A percentile compares a stretch with the other conserved stretches of the same genome.
Evolutionary conservation across 2,113 vertebrate species (phyloP).

Genomic region (Anhinga anhinga): DNA sequence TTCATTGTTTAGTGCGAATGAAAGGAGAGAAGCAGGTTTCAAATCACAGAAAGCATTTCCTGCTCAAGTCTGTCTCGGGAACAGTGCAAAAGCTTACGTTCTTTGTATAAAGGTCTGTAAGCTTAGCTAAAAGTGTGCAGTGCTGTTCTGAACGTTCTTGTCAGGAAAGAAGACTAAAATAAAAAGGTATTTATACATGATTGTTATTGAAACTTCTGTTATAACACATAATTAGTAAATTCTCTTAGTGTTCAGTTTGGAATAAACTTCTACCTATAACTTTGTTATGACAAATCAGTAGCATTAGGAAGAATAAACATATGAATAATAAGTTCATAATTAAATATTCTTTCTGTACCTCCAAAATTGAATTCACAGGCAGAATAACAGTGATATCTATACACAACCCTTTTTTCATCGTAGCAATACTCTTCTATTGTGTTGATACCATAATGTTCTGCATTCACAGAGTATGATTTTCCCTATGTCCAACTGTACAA

Average conservation of each 20-base stretch:
- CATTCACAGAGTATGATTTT: neutral
- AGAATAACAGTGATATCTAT: neutral
- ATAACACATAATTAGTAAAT: neutral
- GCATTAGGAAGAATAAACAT: neutral
- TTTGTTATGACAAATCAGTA: neutral
- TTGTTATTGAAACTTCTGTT: neutral
- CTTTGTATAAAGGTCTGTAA: neutral
- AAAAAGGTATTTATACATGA: neutral
- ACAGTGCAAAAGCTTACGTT: neutral
- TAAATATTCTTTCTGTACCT: neutral
- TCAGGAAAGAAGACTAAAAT: neutral
- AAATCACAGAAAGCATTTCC: neutral
- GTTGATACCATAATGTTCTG: neutral
- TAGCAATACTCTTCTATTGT: neutral
- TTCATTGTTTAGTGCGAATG: neutral
- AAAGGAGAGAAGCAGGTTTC: neutral
- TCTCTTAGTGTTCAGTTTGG: neutral
- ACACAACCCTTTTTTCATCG: neutral
- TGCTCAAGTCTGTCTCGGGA: neutral
- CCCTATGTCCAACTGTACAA: neutral
- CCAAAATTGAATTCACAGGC: neutral
- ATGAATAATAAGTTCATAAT: neutral
- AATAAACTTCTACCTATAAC: neutral
- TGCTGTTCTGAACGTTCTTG: neutral
- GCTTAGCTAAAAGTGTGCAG: neutral